These are phyloP conservation scores for Elephantulus edwardii DNA, from an alignment of 2,113 vertebrate genomes.

Conservation along the genomic window DNA sequence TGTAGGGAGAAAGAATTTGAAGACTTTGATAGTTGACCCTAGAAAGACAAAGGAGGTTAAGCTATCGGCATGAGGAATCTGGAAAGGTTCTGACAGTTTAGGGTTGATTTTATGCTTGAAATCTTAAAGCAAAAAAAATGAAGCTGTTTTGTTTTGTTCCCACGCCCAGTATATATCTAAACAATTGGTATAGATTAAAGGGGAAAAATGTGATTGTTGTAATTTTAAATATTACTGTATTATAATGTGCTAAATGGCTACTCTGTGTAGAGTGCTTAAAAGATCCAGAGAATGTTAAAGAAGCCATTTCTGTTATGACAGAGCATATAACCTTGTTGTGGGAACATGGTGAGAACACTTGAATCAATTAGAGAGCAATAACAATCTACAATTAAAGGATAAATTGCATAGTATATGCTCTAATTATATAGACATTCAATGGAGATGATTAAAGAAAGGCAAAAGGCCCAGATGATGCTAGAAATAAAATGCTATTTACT, in stretches of 20 bases:
- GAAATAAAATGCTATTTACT: neutral
- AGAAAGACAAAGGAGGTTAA: neutral
- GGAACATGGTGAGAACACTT: neutral
- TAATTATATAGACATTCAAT: neutral
- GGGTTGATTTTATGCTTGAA: neutral
- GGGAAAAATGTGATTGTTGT: neutral
- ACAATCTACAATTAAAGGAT: neutral
- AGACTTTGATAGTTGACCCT: neutral
- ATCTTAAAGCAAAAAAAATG: neutral
- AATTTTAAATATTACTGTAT: constrained; percentile 9
- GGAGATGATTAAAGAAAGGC: neutral
- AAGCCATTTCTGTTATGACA: neutral
- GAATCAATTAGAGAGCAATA: neutral
- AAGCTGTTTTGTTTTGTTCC: neutral
- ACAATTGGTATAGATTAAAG: neutral
- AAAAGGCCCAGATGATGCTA: neutral
- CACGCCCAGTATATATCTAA: neutral
- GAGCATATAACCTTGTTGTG: neutral
- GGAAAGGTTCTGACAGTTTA: neutral
- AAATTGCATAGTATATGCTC: neutral
- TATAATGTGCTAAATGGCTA: neutral
- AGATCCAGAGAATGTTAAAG: neutral
- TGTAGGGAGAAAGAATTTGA: neutral
- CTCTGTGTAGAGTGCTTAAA: neutral
- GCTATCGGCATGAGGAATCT: neutral